Base-by-base conservation (phyloP, 2,113 vertebrate species). In the Callipepla californica region DNA sequence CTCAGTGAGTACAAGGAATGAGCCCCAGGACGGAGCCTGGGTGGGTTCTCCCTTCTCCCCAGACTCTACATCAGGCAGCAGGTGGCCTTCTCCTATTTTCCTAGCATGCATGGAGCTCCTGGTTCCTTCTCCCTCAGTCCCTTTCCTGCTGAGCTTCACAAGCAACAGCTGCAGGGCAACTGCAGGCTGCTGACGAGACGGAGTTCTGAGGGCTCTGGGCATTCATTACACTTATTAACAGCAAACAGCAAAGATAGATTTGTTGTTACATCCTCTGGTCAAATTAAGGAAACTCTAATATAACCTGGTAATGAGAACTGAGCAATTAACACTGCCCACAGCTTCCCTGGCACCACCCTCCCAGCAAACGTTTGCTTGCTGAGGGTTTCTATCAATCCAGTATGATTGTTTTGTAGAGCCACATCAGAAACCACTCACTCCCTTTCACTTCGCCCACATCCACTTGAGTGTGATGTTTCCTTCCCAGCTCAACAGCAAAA, bases 401-500 rank as follows among this genome's bases (percentile, higher is more conserved):
- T 2, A 28, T 1, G 67, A 77, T 48, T 40, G 65, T 67, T 90
- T 48, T 13, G 73, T 55, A 85, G 74, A 92, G 55, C 25, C 4
- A 15, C 69, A 87, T 65, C n/a, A 0, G 0, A 69, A 83, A 74
- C 51, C 26, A 23, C n/a, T 80, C 17, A 9, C 15, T 74, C 66
- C 69, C 34, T 72, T 53, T 67, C 61, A 9, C 44, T 72, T 63
- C 85, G 90, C 75, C 82, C 68, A 58, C 50, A 0, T 36, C 57
- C 42, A 58, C 19, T 11, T 0, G 1, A 87, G 32, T 0, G 0
- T 13, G 34, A 50, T 2, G 1, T 25, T 86, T 18, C 32, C 42
- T 59, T 74, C 47, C 84, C 66, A 65, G 38, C 57, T 79, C 50
- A 67, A 78, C 51, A 79, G 25, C 10, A 23, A 47, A 81, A 79